Evolutionary conservation across 1,140 invertebrate species (phyloP).

Genomic region (Drosophila arawakana): DNA sequence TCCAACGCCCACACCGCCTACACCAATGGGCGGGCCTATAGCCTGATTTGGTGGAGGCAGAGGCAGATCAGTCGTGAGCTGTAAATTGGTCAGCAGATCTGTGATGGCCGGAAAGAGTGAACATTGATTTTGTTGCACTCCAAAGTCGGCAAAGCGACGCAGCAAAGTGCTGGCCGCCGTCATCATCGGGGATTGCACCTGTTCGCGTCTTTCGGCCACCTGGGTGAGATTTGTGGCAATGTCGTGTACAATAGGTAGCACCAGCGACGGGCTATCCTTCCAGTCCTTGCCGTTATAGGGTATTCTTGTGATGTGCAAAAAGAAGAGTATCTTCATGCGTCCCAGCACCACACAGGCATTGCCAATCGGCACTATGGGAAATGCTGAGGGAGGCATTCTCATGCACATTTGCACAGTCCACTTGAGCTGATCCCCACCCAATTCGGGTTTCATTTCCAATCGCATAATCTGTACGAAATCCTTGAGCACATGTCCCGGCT

Average conservation of each 20-base stretch:
- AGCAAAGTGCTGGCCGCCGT: constrained; percentile 88
- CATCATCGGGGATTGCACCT: constrained; percentile 87
- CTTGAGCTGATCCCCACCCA: constrained; percentile 87
- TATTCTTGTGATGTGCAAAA: constrained; percentile 93
- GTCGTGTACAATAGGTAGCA: constrained; percentile 95
- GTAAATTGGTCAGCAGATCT: constrained; percentile 92
- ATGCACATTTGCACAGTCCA: constrained; percentile 96
- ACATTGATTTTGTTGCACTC: constrained; percentile 89
- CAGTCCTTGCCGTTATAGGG: constrained; percentile 87
- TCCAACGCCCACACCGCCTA: constrained; percentile 50
- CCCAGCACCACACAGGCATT: constrained; percentile 93
- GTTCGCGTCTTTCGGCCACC: constrained; percentile 91
- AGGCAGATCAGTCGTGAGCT: constrained; percentile 89
- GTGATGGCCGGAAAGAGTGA: constrained; percentile 94
- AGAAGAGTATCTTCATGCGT: constrained; percentile 95
- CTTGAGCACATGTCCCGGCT: constrained; percentile 93
- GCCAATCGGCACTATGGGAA: constrained; percentile 93
- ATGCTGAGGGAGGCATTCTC: constrained; percentile 93
- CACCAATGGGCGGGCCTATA: constrained; percentile 69
- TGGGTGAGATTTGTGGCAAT: constrained; percentile 93
- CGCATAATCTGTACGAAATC: constrained; percentile 96
- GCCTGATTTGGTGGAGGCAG: constrained; percentile 80
- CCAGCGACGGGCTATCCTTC: constrained; percentile 91
- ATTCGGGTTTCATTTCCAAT: constrained; percentile 90
- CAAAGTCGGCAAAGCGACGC: constrained; percentile 88